Percentiles rank a stretch among this genome's conserved stretches.
phyloP scores from a whole-genome alignment of 1,140 invertebrate species.

The Scaptomyza montana region DNA sequence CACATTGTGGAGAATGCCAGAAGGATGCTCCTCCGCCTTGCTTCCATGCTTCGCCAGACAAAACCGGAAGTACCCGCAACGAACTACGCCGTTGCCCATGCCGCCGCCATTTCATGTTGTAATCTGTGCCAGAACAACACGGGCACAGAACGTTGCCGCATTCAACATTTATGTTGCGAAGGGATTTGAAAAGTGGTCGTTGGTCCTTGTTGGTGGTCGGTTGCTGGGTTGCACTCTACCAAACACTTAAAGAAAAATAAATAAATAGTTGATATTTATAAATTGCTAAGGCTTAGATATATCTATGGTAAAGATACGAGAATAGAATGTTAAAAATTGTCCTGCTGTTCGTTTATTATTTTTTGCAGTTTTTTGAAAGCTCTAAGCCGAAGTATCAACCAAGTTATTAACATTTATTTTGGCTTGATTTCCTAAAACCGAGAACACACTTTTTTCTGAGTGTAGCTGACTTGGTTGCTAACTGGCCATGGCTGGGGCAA shows the following conservation, averaged over 20 bases:
- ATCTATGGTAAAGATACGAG: too few species aligned
- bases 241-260: too few species aligned
- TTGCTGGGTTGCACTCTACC: not conserved
- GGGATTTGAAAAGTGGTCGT: conserved; percentile 21
- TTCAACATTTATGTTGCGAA: conserved; percentile 37
- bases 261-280: too few species aligned
- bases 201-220: conserved; percentile 5
- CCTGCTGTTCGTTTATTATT: too few species aligned
- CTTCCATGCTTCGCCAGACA: not conserved
- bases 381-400: too few species aligned
- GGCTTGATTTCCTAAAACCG: too few species aligned
- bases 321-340: too few species aligned
- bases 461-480: not conserved
- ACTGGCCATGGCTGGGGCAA: conserved; percentile 7
- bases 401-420: too few species aligned
- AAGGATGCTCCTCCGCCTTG: not conserved
- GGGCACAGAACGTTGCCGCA: conserved; percentile 37
- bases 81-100: conserved; percentile 30
- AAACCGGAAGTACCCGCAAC: conserved; percentile 62
- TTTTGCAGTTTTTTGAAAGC: too few species aligned
- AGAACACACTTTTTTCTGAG: not conserved
- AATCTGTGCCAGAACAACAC: conserved; percentile 69
- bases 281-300: too few species aligned
- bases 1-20: conserved; percentile 28
- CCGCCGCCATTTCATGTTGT: conserved; percentile 50